Base-by-base conservation (phyloP, 2,113 vertebrate genomes). In the Perca schrenkii region DNA sequence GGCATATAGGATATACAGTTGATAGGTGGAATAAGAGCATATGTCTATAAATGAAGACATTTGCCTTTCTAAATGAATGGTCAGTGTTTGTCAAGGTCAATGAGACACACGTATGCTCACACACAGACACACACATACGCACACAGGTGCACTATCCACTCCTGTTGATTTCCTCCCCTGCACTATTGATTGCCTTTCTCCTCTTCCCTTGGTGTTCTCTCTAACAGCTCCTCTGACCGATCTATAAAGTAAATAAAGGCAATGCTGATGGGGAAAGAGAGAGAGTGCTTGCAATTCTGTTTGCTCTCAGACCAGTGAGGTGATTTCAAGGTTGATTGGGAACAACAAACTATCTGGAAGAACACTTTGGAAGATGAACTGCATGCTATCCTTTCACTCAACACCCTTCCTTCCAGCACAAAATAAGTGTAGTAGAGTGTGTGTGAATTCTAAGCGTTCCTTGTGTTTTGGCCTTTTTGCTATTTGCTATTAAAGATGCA, bases 271-370 rank as follows among this genome's bases (percentile, higher is more conserved):
- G 77, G 84, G 57, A 74, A 66, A 46, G 66, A 14, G 75, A 61
- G 11, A 71, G 77, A 64, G 65, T 36, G 74, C 56, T 79, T 62
- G 82, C 75, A 76, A 79, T 86, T 77, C 65, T 87, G 89, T 78
- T 88, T 83, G 79, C 83, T 77, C 86, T 84, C 73, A 71, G 91
- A 87, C 52, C 76, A 72, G 85, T 14, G 91, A 88, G 93, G 91
- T 93, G 93, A 93, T 94, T 94, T 95, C 93, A 95, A 95, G 94
- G 94, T 94, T 94, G 94, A 95, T 91, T 92, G 91, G 80, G 74
- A 93, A 94, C 88, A 90, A 91, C 92, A 92, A 91, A 93, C 88
- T 91, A 89, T 85, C 74, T 79, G 77, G 78, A 85, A 68, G 85
- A 83, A 88, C 83, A 86, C 80, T 90, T 89, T 85, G 63, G 63